Evolutionary conservation across 2,113 vertebrate species (phyloP), one percentile per base, ranked within the genome.

Genomic region (Caracal caracal): DNA sequence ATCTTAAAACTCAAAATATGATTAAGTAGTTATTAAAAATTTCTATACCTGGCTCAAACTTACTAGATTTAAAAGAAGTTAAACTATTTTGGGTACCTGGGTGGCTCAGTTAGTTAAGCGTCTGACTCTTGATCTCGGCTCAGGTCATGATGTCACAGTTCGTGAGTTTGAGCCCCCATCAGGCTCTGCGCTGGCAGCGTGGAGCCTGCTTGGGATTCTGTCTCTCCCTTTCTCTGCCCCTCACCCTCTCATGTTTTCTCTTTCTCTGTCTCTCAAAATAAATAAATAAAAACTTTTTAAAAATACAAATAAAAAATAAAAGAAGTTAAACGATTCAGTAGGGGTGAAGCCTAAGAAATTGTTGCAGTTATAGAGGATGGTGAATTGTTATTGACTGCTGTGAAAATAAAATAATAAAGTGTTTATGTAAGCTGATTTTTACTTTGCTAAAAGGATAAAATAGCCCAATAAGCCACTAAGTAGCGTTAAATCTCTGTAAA

Each of bases 331-430:
- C 30, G 84, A 22, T 75, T 79, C 61, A 79, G 0, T 88, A 88
- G 43, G 78, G 59, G 6, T 79, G 40, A 90, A 68, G 35, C 61
- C 90, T 86, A 40, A 89, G 73, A 84, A 85, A 93, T 63, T 61
- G 35, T 53, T 93, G 22, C 15, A 59, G 1, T 90, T 90, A 37
- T 3, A 93, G 33, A 56, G 3, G n/a, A 79, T 63, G 66, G 49
- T 80, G 71, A 95, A 53, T 88, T 95, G 93, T 96, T 93, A 79
- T 59, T 90, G 33, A 87, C 24, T 81, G 30, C 2, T 30, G 4
- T 88, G 61, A 91, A 81, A 87, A 19, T 51, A 75, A 43, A 75
- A 11, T 65, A 65, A 35, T 90, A 68, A 16, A 47, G 5, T 87
- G 51, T 83, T 93, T 61, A 47, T 73, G 88, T 66, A 80, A 43